Percentiles rank a stretch among this genome's conserved stretches.
Evolutionary conservation across 2,888 invertebrate genomes (phyloP).

Genomic region (Temnothorax ravouxi): DNA sequence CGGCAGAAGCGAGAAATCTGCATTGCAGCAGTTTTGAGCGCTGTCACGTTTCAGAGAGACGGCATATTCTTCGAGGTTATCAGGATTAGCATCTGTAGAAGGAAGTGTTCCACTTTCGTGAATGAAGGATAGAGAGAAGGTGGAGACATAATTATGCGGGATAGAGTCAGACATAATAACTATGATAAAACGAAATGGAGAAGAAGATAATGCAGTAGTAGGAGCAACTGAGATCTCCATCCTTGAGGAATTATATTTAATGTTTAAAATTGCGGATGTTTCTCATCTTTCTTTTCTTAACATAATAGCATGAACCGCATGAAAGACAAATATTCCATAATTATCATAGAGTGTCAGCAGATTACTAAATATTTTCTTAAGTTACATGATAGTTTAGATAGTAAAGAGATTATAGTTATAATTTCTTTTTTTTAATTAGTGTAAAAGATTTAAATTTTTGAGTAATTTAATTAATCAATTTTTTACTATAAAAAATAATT

Average conservation of each 20-base stretch:
- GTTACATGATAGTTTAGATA: neutral
- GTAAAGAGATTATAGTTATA: neutral
- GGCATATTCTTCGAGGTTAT: slow-evolving; percentile 70
- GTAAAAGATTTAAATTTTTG: neutral
- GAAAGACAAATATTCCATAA: slow-evolving; percentile 37
- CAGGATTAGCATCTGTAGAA: slow-evolving; percentile 81
- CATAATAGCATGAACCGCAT: neutral
- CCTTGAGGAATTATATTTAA: slow-evolving; percentile 58
- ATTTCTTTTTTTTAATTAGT: neutral
- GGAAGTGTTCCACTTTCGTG: slow-evolving; percentile 82
- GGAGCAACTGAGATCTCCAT: slow-evolving; percentile 48
- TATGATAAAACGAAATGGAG: slow-evolving; percentile 50
- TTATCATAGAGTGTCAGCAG: slow-evolving; percentile 60
- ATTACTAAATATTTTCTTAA: neutral
- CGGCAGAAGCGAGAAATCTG: slow-evolving; percentile 23
- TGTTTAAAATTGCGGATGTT: slow-evolving; percentile 45
- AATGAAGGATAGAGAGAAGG: slow-evolving; percentile 62
- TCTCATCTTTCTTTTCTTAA: slow-evolving; percentile 9
- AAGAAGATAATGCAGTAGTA: slow-evolving; percentile 34
- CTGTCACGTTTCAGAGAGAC: slow-evolving; percentile 66
- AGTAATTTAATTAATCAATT: neutral
- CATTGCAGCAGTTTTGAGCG: slow-evolving; percentile 62
- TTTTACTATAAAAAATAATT: neutral
- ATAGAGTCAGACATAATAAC: slow-evolving; percentile 55
- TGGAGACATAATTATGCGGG: slow-evolving; percentile 61